Conservation (phyloP, 2,888 invertebrate species). For the Prosopocoilus inquinatus region DNA sequence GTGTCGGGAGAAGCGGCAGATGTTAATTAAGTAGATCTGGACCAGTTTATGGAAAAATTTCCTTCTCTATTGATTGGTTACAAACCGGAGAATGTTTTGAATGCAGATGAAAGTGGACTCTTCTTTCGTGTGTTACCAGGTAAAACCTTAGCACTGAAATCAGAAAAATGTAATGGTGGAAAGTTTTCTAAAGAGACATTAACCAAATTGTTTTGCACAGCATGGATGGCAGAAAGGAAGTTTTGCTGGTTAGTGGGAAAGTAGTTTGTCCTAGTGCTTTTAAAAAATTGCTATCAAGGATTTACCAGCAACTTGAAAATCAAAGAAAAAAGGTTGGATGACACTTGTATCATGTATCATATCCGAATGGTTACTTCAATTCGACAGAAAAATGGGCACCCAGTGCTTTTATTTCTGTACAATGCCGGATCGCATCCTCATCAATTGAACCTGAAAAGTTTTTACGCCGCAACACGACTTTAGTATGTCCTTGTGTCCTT, state of each 20-base stretch:
- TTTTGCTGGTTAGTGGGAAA: no score
- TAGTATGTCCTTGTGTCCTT: background rate
- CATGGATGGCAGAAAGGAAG: no score
- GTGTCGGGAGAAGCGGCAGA: conserved; percentile 28
- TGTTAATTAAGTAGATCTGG: conserved; percentile 27
- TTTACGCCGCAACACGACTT: no score
- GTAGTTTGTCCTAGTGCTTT: no score
- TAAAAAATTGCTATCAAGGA: no score
- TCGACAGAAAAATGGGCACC: conserved; percentile 7
- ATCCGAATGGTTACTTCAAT: background rate
- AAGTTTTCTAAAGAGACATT: no score
- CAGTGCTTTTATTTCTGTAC: conserved; percentile 5
- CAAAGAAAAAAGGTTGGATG: no score
- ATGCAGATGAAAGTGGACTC: conserved; percentile 35
- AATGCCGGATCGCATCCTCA: conserved; percentile 5
- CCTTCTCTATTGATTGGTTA: conserved; percentile 22
- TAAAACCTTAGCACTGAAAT: no score
- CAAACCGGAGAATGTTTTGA: conserved; percentile 22
- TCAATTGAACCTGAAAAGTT: conserved; percentile 4
- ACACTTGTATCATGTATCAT: no score
- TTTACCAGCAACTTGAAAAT: no score
- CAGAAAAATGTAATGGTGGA: no score
- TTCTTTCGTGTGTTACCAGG: conserved; percentile 18
- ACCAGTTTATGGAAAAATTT: conserved; percentile 24
- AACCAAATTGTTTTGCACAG: no score